These are phyloP conservation scores for Rotaria sp. DNA, from an alignment of 2,888 invertebrate species.

Conservation along the genomic window DNA sequence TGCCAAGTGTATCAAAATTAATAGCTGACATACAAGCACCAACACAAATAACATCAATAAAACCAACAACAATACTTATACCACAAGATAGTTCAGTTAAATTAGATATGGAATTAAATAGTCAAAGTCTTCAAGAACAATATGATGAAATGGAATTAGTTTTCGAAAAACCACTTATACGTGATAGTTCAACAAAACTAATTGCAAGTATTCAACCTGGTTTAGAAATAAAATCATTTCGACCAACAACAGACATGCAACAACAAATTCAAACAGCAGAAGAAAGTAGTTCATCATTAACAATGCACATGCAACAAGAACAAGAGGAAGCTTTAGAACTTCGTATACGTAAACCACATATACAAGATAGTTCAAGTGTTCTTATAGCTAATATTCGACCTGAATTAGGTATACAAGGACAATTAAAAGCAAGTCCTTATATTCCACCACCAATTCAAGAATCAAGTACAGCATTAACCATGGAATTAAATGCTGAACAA, in stretches of 20 bases:
- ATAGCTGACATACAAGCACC: constrained; percentile 26
- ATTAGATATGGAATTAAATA: not conserved
- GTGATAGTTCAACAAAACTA: not conserved
- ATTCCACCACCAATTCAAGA: not conserved
- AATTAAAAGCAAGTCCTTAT: not conserved
- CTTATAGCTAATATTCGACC: not conserved
- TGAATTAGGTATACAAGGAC: not conserved
- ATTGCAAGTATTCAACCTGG: not conserved
- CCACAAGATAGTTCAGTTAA: constrained; percentile 4
- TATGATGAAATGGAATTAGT: constrained; percentile 19
- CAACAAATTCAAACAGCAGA: not conserved
- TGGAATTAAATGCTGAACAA: not conserved
- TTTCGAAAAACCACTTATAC: not conserved
- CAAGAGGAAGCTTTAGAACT: not conserved
- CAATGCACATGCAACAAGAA: constrained; percentile 11
- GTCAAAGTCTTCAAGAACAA: not conserved
- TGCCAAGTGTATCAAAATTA: constrained; percentile 5
- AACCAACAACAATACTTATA: not conserved
- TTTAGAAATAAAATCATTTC: not conserved
- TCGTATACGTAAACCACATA: not conserved
- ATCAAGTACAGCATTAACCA: not conserved
- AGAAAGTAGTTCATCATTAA: constrained; percentile 22
- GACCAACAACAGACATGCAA: not conserved
- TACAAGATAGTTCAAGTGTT: constrained; percentile 20
- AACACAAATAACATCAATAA: not conserved